A percentile compares a stretch with the other conserved stretches of the same genome.
Evolutionary conservation across 1,140 invertebrate genomes (phyloP).

Genomic region (Neodiprion lecontei): DNA sequence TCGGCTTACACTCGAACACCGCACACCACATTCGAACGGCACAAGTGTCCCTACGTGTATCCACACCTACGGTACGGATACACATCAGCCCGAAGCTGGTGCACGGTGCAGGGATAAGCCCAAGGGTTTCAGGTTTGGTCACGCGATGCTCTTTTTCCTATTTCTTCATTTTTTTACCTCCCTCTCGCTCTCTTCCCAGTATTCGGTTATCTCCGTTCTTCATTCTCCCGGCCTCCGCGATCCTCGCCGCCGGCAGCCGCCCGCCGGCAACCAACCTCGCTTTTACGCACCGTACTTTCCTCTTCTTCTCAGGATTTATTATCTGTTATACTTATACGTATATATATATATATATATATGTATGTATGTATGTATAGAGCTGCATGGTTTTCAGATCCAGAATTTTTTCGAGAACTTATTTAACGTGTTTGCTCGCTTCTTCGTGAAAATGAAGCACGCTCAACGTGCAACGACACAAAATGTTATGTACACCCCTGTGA

Average conservation of each 20-base stretch:
- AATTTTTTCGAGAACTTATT: too few relatives aligned
- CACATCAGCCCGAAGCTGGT: background rate
- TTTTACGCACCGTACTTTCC: background rate
- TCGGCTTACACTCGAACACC: too few relatives aligned
- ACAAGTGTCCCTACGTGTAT: background rate
- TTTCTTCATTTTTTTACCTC: background rate
- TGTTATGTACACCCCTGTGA: background rate
- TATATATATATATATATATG: background rate
- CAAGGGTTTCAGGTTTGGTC: conserved; percentile 51
- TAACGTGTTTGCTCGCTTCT: too few relatives aligned
- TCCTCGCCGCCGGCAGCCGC: background rate
- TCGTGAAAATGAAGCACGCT: too few relatives aligned
- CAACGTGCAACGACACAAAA: too few relatives aligned
- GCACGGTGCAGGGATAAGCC: background rate
- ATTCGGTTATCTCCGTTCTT: conserved; percentile 40
- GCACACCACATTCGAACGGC: background rate
- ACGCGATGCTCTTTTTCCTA: conserved; percentile 53
- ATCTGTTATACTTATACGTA: conserved; percentile 16
- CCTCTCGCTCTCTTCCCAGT: conserved; percentile 45
- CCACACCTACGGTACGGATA: background rate
- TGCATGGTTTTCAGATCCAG: background rate
- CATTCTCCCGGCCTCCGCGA: background rate
- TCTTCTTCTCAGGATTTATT: conserved; percentile 12
- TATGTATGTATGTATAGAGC: background rate
- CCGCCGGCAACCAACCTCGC: background rate